Evolutionary conservation across 92 coral and sea anemone genomes (phyloP).

Genomic region (Siderastrea siderea): DNA sequence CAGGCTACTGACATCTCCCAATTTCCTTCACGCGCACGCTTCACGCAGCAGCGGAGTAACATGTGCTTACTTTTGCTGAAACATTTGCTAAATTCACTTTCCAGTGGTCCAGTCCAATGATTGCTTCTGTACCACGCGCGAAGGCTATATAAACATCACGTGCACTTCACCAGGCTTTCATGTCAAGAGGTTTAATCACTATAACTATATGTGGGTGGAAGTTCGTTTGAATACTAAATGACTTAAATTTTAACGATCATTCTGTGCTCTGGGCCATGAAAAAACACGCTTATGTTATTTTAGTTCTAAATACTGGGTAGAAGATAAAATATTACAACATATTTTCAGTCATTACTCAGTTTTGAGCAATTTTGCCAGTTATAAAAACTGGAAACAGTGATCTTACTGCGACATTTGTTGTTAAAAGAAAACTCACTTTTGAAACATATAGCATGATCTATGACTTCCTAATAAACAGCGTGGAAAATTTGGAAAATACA

Average conservation of each 20-base stretch:
- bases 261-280: constrained; percentile 9
- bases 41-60: no score
- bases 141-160: background rate
- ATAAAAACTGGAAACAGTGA: background rate
- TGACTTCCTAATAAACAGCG: background rate
- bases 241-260: constrained; percentile 6
- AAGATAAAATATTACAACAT: no score
- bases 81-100: no score
- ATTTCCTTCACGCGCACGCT: no score
- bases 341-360: no score
- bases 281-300: background rate
- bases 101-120: background rate
- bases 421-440: no score
- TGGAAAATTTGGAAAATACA: background rate
- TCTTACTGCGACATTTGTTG: background rate
- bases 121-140: background rate
- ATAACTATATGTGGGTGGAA: background rate
- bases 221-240: constrained; percentile 9
- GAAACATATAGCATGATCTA: no score
- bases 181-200: background rate
- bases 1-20: no score
- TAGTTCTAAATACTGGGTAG: no score
- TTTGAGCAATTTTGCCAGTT: no score
- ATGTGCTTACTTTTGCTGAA: no score
- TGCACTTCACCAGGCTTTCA: background rate